Evolutionary conservation across 2,888 invertebrate genomes (phyloP), one percentile per base, ranked within the genome.

Genomic region (Ormyrus rosae): DNA sequence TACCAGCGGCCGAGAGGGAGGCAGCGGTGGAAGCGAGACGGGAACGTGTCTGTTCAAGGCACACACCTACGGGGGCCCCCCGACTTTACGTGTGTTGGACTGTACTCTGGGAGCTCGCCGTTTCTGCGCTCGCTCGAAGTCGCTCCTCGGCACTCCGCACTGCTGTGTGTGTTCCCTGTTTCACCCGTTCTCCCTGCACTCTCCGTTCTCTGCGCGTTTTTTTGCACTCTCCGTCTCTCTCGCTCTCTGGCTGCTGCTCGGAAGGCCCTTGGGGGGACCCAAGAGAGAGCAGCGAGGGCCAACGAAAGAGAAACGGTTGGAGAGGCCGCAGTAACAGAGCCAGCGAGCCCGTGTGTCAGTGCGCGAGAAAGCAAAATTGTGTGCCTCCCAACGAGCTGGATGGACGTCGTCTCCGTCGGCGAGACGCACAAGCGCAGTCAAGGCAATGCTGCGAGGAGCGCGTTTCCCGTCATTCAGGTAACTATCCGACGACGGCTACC

Each of bases 401-500:
- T 13, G 19, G 19, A 19, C 53, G 7, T 64, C 5, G 48, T 1
- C 19, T 55, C 7, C 19, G 6, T 48, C 8, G 64, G 50, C 8
- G 19, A 19, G 13, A n/a, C 11, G 55, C 34, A n/a, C 34, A 56
- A 70, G 56, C 13, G 53, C 50, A 46, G 46, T 19, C 10, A n/a
- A 72, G 46, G 60, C 67, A 67, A 67, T 72, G 60, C 72, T 58
- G 67, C 11, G 56, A 19, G 19, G 53, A 73, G 73, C 61, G 55
- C 65, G 78, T 63, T 78, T 73, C 63, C 68, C 78, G 67, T 78
- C 71, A 73, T 78, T 78, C 78, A 78, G 78, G 78, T 78, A 73
- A 72, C 61, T 58, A 60, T 68, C 48, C 19, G 19, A 19, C 19
- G 19, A 19, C 19, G 19, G 19, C 19, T 19, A 19, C 19, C 19